These are phyloP conservation scores for Rhinella marina DNA, from an alignment of 2,797 vertebrate species.

Conservation along the genomic window DNA sequence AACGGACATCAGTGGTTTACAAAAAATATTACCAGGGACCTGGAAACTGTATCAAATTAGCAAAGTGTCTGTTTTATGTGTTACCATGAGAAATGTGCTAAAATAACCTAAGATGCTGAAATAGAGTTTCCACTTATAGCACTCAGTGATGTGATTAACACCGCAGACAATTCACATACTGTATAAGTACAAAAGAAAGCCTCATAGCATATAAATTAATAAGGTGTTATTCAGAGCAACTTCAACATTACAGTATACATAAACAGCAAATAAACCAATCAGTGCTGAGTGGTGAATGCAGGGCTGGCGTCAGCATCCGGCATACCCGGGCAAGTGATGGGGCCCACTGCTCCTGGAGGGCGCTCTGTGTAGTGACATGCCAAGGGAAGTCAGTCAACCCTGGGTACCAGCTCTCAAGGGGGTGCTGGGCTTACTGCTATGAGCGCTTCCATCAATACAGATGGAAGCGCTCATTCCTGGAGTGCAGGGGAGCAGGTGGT, in stretches of 20 bases:
- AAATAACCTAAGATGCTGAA: background rate
- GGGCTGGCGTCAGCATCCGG: too few species aligned
- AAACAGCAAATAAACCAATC: background rate
- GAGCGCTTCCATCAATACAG: too few species aligned
- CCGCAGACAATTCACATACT: slow-evolving; percentile 5
- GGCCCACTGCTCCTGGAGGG: too few species aligned
- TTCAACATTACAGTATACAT: background rate
- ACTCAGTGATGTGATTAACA: background rate
- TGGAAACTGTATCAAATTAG: background rate
- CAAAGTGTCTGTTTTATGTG: background rate
- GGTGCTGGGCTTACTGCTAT: too few species aligned
- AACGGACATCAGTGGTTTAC: background rate
- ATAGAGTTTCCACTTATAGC: background rate
- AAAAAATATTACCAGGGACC: background rate
- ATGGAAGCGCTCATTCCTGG: too few species aligned
- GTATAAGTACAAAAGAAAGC: background rate
- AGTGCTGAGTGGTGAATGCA: too few species aligned
- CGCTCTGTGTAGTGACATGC: too few species aligned
- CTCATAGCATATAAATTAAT: background rate
- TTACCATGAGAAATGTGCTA: slow-evolving; percentile 1
- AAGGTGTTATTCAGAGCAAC: background rate
- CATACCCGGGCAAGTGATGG: too few species aligned
- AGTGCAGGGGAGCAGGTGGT: too few species aligned
- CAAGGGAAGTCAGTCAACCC: too few species aligned
- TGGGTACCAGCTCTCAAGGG: too few species aligned